Base-by-base conservation (phyloP, 2,797 vertebrate genomes). In the Bovichtus variegatus region DNA sequence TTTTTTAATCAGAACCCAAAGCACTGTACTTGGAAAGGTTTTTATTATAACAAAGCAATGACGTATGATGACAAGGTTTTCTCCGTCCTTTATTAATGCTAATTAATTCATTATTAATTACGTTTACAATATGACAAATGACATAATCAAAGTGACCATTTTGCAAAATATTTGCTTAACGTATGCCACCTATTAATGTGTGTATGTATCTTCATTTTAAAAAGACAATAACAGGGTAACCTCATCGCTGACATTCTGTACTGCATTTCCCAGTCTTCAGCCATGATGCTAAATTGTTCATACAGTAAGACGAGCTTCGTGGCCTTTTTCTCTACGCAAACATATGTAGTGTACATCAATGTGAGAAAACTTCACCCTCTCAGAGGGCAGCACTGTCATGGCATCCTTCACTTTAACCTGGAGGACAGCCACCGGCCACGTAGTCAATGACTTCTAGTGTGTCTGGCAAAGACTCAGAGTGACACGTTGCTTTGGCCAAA, bases 401-500 rank as follows among this genome's bases (percentile, higher is more conserved):
- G 43, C 36, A 75, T 74, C 62, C 60, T 69, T 29, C 29, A 10
- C 36, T 55, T 13, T 55, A 47, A 44, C 41, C 71, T 88, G 71
- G 54, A 87, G 77, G 12, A 34, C 69, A 71, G 66, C 66, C 81
- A 83, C 27, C 0, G 5, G 49, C 71, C 68, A 76, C 41, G 62
- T 66, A 65, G 59, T 62, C 53, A 18, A 12, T 58, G 60, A 66
- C 68, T 80, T 71, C 27, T 57, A 53, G 41, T 55, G 60, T 81
- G 68, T 79, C 67, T 74, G 59, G 61, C 74, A 55, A 61, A 76
- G 74, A 9, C 31, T 78, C 72, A 64, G 65, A 83, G 34, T 46
- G 34, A 16, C 64, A 74, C 13, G 5, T 25, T 21, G 29, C 50
- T 61, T 75, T 78, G 68, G 83, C 57, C 41, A 64, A 86, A 86